Conservation (phyloP, 1,140 invertebrate species). For the Triops cancriformis region DNA sequence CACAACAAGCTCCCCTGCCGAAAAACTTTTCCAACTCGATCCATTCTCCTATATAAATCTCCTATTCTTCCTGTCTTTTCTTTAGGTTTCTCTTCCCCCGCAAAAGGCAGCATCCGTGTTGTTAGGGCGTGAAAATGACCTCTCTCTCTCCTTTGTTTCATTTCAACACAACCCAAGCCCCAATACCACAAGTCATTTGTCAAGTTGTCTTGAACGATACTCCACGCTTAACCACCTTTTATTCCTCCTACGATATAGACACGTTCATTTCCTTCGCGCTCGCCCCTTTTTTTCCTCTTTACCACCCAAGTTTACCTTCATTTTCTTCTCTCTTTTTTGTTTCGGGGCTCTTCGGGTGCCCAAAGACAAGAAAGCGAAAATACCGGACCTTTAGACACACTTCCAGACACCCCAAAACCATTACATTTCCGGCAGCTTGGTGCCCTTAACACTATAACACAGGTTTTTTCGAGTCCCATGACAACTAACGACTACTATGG, state of each 20-base stretch:
- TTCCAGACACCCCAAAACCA: no score
- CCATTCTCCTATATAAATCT: background rate
- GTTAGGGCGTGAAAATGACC: slow-evolving; percentile 9
- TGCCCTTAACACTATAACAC: no score
- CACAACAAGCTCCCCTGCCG: background rate
- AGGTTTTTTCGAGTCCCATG: no score
- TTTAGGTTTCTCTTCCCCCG: background rate
- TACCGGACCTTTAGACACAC: no score
- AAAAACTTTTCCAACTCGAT: background rate
- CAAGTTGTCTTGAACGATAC: background rate
- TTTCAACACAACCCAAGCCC: background rate
- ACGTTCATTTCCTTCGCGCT: background rate
- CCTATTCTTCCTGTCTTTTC: background rate
- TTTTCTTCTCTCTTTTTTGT: no score
- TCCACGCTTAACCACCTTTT: background rate
- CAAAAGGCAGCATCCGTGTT: background rate
- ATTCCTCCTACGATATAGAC: background rate
- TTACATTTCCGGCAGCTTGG: no score
- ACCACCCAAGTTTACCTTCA: background rate
- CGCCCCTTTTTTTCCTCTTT: background rate
- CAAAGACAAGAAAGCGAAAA: no score
- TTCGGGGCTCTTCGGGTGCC: no score
- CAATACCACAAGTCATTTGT: background rate
- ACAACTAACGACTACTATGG: background rate
- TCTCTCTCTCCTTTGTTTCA: slow-evolving; percentile 10